Base-by-base conservation (phyloP, 2,888 invertebrate genomes). In the Urechis unicinctus region DNA sequence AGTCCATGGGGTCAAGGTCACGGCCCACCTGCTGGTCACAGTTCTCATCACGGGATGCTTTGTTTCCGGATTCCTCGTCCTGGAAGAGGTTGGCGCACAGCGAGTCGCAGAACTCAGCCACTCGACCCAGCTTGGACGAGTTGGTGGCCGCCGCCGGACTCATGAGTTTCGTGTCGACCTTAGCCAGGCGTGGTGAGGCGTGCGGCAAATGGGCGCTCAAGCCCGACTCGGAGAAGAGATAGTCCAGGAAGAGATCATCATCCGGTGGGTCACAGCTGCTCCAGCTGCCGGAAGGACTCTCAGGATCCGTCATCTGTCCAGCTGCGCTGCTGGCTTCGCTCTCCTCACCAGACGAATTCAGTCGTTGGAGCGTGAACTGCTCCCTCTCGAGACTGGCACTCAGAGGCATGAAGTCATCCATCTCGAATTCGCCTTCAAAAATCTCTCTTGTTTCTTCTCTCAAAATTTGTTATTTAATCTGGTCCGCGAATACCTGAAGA, bases 271-370 rank as follows among this genome's bases (percentile, higher is more conserved):
- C 56, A 3, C 26, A 17, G 50, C 50, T 50, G 26, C 42, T 22
- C 21, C 17, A 30, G 41, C 36, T 46, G 17, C 31, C 21, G 3
- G 52, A 24, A 13, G 9, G 36, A 36, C 36, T 36, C 9, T 17
- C 17, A 17, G 36, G 9, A n/a, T n/a, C n/a, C n/a, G n/a, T n/a
- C n/a, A n/a, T n/a, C n/a, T n/a, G n/a, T 9, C 9, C 9, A 9
- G 36, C 36, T 36, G 9, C 17, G 36, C 17, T 17, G 44, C 63
- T 67, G 3, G 46, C 48, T 9, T 59, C 56, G 13, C 30, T 30
- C 52, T 75, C 73, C 51, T 72, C 73, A 1, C 73, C 71, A 25
- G 68, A 67, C 6, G 74, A 74, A 59, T 75, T 74, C 3, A 75
- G 67, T 29, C 73, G 64, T 53, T 71, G 73, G 36, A 74, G 57